phyloP scores from a whole-genome alignment of 2,888 invertebrate species.

The Lasius platythorax region DNA sequence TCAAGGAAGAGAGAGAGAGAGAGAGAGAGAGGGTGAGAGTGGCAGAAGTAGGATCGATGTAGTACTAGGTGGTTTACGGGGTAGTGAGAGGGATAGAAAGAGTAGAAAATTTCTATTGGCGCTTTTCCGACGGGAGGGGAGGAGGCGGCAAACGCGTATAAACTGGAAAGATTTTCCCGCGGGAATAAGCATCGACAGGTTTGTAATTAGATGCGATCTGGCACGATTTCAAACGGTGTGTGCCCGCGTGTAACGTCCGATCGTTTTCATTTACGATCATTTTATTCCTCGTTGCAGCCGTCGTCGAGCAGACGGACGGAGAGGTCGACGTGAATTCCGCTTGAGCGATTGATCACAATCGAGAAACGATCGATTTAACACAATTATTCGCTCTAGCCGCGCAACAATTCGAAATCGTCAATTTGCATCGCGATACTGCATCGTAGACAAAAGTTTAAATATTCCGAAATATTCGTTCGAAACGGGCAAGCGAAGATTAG shows the following conservation, averaged over 20 bases:
- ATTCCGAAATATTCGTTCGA: not conserved
- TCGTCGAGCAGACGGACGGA: not conserved
- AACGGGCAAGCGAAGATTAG: not conserved
- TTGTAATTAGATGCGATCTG: constrained; percentile 71
- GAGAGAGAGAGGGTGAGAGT: not conserved
- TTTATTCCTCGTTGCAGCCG: constrained; percentile 23
- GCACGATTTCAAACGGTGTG: constrained; percentile 56
- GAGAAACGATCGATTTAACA: constrained; percentile 45
- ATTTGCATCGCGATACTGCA: not conserved
- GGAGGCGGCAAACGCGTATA: constrained; percentile 39
- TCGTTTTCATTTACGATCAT: constrained; percentile 49
- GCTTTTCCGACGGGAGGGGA: constrained; percentile 53
- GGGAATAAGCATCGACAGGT: constrained; percentile 67
- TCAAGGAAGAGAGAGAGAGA: constrained; percentile 43
- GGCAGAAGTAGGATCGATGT: not conserved
- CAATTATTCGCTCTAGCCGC: constrained; percentile 29
- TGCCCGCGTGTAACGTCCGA: not conserved
- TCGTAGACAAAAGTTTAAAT: constrained; percentile 1
- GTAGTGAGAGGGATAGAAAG: constrained; percentile 38
- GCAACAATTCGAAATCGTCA: not conserved
- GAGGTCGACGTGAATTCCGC: constrained; percentile 23
- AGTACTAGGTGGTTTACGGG: constrained; percentile 31
- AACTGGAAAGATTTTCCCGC: constrained; percentile 62
- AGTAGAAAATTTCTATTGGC: constrained; percentile 65
- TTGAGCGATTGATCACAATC: constrained; percentile 28